Percentiles rank a stretch among this genome's conserved stretches.
Conservation (phyloP, 2,113 vertebrate species). For the Dicrurus megarhynchus region DNA sequence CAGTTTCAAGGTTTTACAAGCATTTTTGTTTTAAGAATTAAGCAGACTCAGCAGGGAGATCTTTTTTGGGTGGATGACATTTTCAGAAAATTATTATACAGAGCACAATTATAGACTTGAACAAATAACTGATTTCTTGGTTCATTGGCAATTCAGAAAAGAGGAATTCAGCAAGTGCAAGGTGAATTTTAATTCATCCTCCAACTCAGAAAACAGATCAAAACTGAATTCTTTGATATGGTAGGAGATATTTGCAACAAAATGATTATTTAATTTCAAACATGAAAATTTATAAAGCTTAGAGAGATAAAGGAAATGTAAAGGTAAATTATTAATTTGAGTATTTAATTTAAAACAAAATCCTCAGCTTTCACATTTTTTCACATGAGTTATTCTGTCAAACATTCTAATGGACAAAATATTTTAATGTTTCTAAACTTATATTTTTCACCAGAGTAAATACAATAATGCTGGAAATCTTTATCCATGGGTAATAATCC, state of each 20-base stretch:
- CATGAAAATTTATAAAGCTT: background rate
- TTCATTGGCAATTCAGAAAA: background rate
- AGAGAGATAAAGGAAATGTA: background rate
- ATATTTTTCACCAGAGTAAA: background rate
- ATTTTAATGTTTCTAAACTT: background rate
- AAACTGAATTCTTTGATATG: background rate
- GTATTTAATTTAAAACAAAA: background rate
- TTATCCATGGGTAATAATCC: background rate
- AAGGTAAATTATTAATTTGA: background rate
- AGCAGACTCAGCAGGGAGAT: background rate
- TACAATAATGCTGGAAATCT: background rate
- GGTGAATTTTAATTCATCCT: constrained; percentile 12
- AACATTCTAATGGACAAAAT: background rate
- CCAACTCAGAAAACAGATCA: background rate
- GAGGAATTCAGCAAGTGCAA: background rate
- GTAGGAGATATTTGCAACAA: background rate
- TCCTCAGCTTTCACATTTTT: background rate
- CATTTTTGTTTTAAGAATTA: background rate
- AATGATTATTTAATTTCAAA: background rate
- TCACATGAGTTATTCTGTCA: background rate
- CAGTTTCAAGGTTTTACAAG: background rate
- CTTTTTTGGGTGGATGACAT: background rate
- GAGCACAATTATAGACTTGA: background rate
- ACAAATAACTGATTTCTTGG: constrained; percentile 30
- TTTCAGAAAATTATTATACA: constrained; percentile 5